These are phyloP conservation scores for Sebastes dallii DNA, from an alignment of 2,797 vertebrate species.

Conservation along the genomic window DNA sequence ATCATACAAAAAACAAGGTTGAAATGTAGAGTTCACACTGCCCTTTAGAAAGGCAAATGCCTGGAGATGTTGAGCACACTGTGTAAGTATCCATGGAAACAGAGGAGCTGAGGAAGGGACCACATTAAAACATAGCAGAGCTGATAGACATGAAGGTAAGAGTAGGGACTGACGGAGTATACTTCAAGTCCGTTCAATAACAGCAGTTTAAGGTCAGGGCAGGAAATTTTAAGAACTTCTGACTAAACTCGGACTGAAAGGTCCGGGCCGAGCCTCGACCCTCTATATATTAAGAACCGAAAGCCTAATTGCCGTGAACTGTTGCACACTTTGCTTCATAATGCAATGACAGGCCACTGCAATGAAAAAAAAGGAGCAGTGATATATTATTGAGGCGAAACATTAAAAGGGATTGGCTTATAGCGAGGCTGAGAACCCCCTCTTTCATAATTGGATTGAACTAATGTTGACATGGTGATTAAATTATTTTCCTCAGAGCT, in stretches of 20 bases:
- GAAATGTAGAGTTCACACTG: slow-evolving; percentile 75
- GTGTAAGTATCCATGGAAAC: slow-evolving; percentile 87
- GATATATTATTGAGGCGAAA: slow-evolving; percentile 5
- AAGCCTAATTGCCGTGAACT: slow-evolving; percentile 12
- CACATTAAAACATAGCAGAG: slow-evolving; percentile 71
- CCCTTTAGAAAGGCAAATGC: slow-evolving; percentile 85
- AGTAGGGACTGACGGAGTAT: slow-evolving; percentile 27
- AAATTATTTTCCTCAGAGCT: slow-evolving; percentile 21
- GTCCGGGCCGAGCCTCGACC: not conserved
- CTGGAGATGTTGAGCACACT: slow-evolving; percentile 77
- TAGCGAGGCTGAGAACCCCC: not conserved
- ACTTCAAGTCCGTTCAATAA: slow-evolving; percentile 44
- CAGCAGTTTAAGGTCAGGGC: slow-evolving; percentile 48
- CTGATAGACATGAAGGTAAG: slow-evolving; percentile 69
- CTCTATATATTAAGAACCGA: slow-evolving; percentile 6
- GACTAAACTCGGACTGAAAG: slow-evolving; percentile 29
- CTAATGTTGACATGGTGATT: slow-evolving; percentile 17
- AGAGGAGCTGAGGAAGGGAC: slow-evolving; percentile 74
- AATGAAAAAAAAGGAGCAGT: not conserved
- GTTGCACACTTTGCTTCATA: slow-evolving; percentile 3
- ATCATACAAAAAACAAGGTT: slow-evolving; percentile 55
- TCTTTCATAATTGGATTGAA: slow-evolving; percentile 36
- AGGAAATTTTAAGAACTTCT: slow-evolving; percentile 38
- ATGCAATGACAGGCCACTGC: not conserved
- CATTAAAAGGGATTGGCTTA: not conserved